Evolutionary conservation across 2,888 invertebrate genomes (phyloP), one percentile per base, ranked within the genome.

Genomic region (Platycnemis pennipes): DNA sequence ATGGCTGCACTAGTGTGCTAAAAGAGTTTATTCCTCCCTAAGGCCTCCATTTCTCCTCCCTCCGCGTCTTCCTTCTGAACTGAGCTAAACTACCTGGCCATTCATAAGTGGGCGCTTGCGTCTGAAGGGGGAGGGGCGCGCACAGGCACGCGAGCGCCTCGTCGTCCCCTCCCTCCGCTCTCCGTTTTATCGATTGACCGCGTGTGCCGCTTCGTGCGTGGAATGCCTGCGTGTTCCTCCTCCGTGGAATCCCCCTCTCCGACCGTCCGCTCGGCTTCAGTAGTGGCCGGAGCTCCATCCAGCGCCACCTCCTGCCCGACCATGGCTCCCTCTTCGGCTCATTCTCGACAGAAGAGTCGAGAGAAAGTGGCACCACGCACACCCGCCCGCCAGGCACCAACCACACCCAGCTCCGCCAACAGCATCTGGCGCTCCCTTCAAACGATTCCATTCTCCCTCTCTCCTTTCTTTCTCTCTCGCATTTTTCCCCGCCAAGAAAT

Each of bases 311-410:
- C 77, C 77, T 77, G 77, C 37, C 31, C 77, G 77, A 77, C 31
- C 77, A 77, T 77, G 77, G 77, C 77, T 8, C 37, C 77, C 77
- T 77, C 77, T 8, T 16, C 77, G 2, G 77, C 37, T 77, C 77
- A 77, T 77, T 77, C 77, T 37, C 77, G 4, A 8, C 77, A 77
- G 77, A 77, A 77, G 77, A 77, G 77, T 77, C 77, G 77, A 77
- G 77, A 77, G 77, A 77, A 77, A 77, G 77, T 77, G 77, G 31
- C 63, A n/a, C 63, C 22, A 13, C 16, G 3, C 63, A 26, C 69
- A 37, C 69, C 69, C 37, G 31, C 69, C n/a, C 19, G n/a, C n/a
- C n/a, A n/a, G n/a, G n/a, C 13, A 37, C 37, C 69, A n/a, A 3
- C 8, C 69, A 63, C 22, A 31, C 19, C n/a, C 77, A 37, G 31